phyloP scores from a whole-genome alignment of 1,140 invertebrate genomes.

The Nomia melanderi region DNA sequence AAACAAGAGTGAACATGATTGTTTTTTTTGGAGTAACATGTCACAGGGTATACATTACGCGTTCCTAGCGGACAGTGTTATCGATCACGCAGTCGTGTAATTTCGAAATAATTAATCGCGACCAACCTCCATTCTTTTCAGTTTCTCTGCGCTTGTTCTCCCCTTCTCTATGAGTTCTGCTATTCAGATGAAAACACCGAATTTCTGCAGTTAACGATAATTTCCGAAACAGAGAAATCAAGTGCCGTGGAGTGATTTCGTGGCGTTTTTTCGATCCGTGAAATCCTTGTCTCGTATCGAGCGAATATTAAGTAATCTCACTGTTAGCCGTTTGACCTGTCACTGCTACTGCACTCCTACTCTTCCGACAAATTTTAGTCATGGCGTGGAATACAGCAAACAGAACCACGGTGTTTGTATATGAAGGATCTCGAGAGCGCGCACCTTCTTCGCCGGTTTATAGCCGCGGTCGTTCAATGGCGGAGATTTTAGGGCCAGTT shows the following conservation, averaged over 20 bases:
- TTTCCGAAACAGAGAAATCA: conserved; percentile 26
- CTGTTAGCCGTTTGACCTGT: conserved; percentile 72
- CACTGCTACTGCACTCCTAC: conserved; percentile 73
- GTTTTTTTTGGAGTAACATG: neutral
- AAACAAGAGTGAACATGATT: neutral
- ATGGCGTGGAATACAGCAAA: conserved; percentile 67
- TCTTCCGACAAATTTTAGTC: conserved; percentile 73
- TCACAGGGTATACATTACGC: conserved; percentile 22
- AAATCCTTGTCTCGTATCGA: conserved; percentile 34
- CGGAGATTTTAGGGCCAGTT: conserved; percentile 29
- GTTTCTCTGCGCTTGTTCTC: conserved; percentile 42
- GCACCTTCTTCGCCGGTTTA: conserved; percentile 46
- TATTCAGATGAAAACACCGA: conserved; percentile 44
- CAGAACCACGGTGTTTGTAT: conserved; percentile 65
- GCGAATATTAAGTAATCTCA: conserved; percentile 74
- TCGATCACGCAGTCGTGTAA: conserved; percentile 29
- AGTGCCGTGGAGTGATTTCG: conserved; percentile 1
- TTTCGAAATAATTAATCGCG: conserved; percentile 41
- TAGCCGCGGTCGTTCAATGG: conserved; percentile 24
- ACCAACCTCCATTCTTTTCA: conserved; percentile 70
- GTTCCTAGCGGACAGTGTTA: conserved; percentile 21
- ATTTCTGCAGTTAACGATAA: conserved; percentile 18
- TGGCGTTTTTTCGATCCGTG: conserved; percentile 5
- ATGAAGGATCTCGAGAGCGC: conserved; percentile 50
- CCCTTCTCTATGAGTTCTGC: conserved; percentile 21